These are phyloP conservation scores for Catocala sponsa DNA, from an alignment of 2,888 invertebrate genomes.

Conservation along the genomic window DNA sequence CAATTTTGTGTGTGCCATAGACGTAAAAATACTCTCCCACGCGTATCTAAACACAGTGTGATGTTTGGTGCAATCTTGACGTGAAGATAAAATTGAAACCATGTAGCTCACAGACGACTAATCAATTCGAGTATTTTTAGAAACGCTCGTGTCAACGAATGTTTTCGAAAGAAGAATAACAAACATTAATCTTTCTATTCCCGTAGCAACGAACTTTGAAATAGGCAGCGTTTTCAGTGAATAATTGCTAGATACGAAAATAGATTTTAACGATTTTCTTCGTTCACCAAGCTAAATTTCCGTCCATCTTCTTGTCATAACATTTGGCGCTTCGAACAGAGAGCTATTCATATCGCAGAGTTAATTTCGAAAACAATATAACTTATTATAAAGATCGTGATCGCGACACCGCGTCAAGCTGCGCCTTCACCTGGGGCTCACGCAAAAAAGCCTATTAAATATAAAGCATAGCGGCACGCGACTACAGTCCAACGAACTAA, in stretches of 20 bases:
- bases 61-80: conserved; percentile 31
- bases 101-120: conserved; percentile 30
- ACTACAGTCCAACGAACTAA: conserved; percentile 66
- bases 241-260: conserved; percentile 34
- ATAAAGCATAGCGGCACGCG: conserved; percentile 77
- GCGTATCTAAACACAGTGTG: conserved; percentile 18
- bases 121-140: conserved; percentile 46
- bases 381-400: conserved; percentile 17
- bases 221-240: conserved; percentile 28
- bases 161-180: conserved; percentile 37
- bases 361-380: conserved; percentile 18
- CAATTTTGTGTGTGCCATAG: conserved; percentile 36
- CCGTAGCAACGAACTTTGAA: conserved; percentile 45
- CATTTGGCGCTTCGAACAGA: conserved; percentile 6
- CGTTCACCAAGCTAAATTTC: conserved; percentile 19
- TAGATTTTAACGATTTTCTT: conserved; percentile 27
- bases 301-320: conserved; percentile 10
- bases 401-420: conserved; percentile 52
- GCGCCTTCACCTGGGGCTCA: conserved; percentile 51
- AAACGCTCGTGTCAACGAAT: conserved; percentile 31
- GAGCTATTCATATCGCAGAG: conserved; percentile 2
- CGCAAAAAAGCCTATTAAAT: conserved; percentile 65
- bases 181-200: conserved; percentile 38
- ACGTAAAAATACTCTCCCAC: conserved; percentile 51
- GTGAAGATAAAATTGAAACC: conserved; percentile 42